Base-by-base conservation (phyloP, 2,888 invertebrate species). In the Rhagophthalmus giganteus region DNA sequence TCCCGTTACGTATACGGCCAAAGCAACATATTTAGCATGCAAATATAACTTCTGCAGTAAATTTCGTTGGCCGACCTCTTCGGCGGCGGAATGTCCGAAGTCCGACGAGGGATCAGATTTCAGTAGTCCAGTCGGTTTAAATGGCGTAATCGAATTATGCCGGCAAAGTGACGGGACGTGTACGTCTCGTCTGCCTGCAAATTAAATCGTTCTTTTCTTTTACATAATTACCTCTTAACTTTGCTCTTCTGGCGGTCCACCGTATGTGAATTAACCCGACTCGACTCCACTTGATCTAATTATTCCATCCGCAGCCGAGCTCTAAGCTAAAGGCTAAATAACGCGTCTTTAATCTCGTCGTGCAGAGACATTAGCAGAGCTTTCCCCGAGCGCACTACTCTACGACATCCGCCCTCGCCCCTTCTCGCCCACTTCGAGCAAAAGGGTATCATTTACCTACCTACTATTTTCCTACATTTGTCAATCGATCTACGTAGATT, bases 251-350 rank as follows among this genome's bases (percentile, higher is more conserved):
- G 56, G 59, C 60, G 57, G 48, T 59, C 63, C 63, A 61, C 62
- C 66, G 65, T 65, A 65, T 67, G 67, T 65, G 68, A 70, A 70
- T 71, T 71, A 69, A 68, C 68, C 66, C 65, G 61, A 66, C 63
- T 65, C 65, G 67, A 67, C 65, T 68, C 62, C 62, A 64, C 67
- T 69, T 73, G 72, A 73, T 73, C 72, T 72, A 73, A 73, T 73
- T 73, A 72, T 70, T 68, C 68, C 65, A 66, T 71, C 68, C 69
- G 66, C 66, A 68, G 66, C 62, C 65, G 65, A 63, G 67, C 68
- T 65, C 67, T 70, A 68, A 70, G 70, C 70, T 67, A 70, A 68
- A 70, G 69, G 69, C 69, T 69, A 69, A 70, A 71, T 72, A 69
- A 71, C 71, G 71, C 70, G 69, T 71, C 72, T 71, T 71, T 72